These are phyloP conservation scores for Epizoanthus rinbou DNA, from an alignment of 92 coral and sea anemone genomes.

Conservation along the genomic window DNA sequence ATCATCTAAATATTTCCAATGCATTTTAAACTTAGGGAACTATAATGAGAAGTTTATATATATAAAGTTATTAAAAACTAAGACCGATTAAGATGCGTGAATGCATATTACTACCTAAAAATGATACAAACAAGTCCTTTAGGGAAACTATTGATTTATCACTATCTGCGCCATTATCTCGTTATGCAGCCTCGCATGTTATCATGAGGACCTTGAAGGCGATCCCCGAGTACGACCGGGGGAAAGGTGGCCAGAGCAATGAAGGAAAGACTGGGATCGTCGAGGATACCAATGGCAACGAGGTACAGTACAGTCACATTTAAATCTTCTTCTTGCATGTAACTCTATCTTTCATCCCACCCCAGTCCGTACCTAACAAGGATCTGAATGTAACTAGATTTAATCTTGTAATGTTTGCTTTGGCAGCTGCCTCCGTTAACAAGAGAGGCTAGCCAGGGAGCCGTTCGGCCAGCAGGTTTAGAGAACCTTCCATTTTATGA, in stretches of 20 bases:
- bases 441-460: background rate
- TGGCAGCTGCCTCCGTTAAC: constrained; percentile 9
- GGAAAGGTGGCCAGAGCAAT: background rate
- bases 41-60: too few relatives aligned
- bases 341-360: too few relatives aligned
- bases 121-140: too few relatives aligned
- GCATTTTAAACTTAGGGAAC: too few relatives aligned
- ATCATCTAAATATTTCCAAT: too few relatives aligned
- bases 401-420: background rate
- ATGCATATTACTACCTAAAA: too few relatives aligned
- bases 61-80: too few relatives aligned
- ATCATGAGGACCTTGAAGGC: constrained; percentile 80
- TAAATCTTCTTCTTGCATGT: background rate
- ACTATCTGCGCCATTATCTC: background rate
- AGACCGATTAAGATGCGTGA: too few relatives aligned
- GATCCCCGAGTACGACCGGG: constrained; percentile 72
- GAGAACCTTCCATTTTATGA: constrained; percentile 4
- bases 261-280: constrained; percentile 29
- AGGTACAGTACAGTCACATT: constrained; percentile 14
- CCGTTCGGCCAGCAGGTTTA: background rate
- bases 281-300: constrained; percentile 50
- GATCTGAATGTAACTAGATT: background rate
- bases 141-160: background rate
- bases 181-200: constrained; percentile 76
- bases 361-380: background rate